These are phyloP conservation scores for Drosophila mayri DNA, from an alignment of 1,140 invertebrate genomes.

Conservation along the genomic window DNA sequence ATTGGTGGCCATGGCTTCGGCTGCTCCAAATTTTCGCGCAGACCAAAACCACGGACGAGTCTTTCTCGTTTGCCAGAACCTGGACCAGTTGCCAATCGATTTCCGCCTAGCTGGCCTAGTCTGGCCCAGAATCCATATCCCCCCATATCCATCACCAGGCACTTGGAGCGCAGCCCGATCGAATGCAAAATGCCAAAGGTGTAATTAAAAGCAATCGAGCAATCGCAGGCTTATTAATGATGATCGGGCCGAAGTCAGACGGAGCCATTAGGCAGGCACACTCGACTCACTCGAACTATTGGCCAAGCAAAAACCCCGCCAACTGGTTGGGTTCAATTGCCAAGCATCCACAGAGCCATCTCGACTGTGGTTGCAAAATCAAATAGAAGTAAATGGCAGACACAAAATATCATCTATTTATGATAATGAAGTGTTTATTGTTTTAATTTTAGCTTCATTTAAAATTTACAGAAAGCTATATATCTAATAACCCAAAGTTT, in stretches of 20 bases:
- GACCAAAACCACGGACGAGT: conserved; percentile 54
- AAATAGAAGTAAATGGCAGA: conserved; percentile 48
- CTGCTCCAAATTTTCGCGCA: conserved; percentile 71
- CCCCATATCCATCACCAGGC: neutral
- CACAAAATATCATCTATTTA: neutral
- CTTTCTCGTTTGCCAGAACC: conserved; percentile 65
- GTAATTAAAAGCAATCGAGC: conserved; percentile 67
- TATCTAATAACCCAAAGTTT: neutral
- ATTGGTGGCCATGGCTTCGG: conserved; percentile 73
- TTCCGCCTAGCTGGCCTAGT: conserved; percentile 45
- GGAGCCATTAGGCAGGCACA: conserved; percentile 59
- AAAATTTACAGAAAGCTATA: neutral
- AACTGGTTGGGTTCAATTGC: conserved; percentile 75
- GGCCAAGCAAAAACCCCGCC: conserved; percentile 33
- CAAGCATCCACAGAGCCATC: conserved; percentile 44
- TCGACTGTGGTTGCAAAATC: conserved; percentile 54
- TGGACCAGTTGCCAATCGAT: conserved; percentile 38
- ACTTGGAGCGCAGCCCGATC: conserved; percentile 1
- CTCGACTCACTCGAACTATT: conserved; percentile 30
- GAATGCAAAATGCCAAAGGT: conserved; percentile 78
- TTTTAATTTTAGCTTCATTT: neutral
- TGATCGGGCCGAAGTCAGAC: conserved; percentile 58
- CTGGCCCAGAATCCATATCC: conserved; percentile 28
- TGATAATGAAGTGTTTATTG: neutral
- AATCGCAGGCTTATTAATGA: conserved; percentile 71